Base-by-base conservation (phyloP, 2,797 vertebrate species). In the Xiphophorus birchmanni region DNA sequence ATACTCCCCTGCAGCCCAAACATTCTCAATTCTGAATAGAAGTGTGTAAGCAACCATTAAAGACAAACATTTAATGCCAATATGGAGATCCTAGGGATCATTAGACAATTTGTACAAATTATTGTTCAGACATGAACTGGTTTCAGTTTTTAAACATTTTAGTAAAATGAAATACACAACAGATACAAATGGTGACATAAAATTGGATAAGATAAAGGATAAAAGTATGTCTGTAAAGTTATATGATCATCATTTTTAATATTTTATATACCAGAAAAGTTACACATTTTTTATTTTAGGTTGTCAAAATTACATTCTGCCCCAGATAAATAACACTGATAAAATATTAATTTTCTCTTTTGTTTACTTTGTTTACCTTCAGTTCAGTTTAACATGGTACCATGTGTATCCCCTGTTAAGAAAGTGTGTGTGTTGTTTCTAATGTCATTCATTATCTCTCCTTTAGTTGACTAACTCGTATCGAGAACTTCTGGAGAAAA, bases 401-500 rank as follows among this genome's bases (percentile, higher is more conserved):
- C 23, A 75, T n/a, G 47, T 32, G 35, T 23, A 76, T 18, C 42
- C 29, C 44, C 12, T 3, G 12, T 42, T 75, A 12, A 75, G 12
- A 23, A 8, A 26, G 6, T 12, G 21, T 12, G 3, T 56, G 35
- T 15, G 35, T 73, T 37, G n/a, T 48, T 65, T 11, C 40, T 54
- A 18, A 52, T 75, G 0, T 80, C 13, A 0, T 8, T 77, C 12
- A 35, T 78, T 2, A 80, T 78, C n/a, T 87, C 21, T 78, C 60
- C 50, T 82, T 75, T 73, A 96, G 96, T 80, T 96, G 93, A 80
- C 88, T 45, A 82, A 93, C 76, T 88, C 89, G 13, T 90, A 96
- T 77, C 91, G 90, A 72, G 96, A 96, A 77, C 84, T 96, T 72
- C 26, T 95, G 88, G 95, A 96, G 78, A 96, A 91, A 87, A 95